Evolutionary conservation across 2,888 invertebrate species (phyloP), one percentile per base, ranked within the genome.

Genomic region (Helleia helle): DNA sequence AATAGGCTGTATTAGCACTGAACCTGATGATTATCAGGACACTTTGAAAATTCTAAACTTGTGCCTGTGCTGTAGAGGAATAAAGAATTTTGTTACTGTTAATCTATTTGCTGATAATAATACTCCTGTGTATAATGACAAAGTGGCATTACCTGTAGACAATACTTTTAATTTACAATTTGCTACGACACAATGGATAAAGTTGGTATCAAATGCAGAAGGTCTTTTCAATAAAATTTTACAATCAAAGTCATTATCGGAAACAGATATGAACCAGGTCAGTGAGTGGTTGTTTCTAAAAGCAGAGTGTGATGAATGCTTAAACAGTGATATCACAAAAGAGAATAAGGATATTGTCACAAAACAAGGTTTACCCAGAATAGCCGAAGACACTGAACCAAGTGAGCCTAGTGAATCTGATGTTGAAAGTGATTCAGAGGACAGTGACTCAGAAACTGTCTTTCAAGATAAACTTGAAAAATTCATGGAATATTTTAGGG

Each of bases 271-370:
- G 50, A 92, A 91, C 58, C 93, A 93, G 71, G 80, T 86, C 4
- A 86, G 92, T 59, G 91, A 93, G 52, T 95, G 95, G 95, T 75
- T 95, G 11, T 93, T 92, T 56, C 76, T 94, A 46, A 94, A 94
- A 61, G 93, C 94, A 52, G 95, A 95, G 70, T 94, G 93, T 70
- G 93, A 94, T 67, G 94, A 94, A 61, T 94, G 94, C 62, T 86
- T 92, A 34, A 88, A 88, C 47, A 81, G 72, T 47, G 89, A 89
- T 56, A 79, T 81, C 28, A 69, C 56, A 54, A 72, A 62, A 50
- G 85, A 79, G 51, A 81, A 80, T 47, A 80, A 79, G 56, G 83
- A 81, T 53, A 59, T 59, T 36, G 65, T 57, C 37, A 65, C 69
- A 44, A 86, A 86, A 49, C 81, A 84, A 48, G 83, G 79, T 2